Conservation (phyloP, 2,797 vertebrate species). For the Melanotaenia nigrans region DNA sequence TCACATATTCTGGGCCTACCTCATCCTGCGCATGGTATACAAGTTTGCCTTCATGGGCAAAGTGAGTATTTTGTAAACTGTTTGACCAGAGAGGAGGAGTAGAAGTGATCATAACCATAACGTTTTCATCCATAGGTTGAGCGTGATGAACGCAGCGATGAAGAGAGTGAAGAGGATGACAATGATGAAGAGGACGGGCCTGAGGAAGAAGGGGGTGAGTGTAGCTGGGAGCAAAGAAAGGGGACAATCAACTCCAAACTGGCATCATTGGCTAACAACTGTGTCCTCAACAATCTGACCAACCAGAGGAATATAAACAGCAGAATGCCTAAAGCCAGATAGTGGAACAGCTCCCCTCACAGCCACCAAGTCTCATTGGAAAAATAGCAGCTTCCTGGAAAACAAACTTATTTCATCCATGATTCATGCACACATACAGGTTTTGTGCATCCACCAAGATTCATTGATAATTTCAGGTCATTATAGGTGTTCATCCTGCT, state of each 20-base stretch:
- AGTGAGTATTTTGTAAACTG: constrained; percentile 74
- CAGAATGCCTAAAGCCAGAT: constrained; percentile 79
- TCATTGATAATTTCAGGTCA: constrained; percentile 60
- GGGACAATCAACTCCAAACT: constrained; percentile 75
- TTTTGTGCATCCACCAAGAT: constrained; percentile 35
- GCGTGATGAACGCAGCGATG: constrained; percentile 91
- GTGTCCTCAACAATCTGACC: constrained; percentile 78
- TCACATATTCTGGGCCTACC: constrained; percentile 93
- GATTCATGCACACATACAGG: constrained; percentile 4
- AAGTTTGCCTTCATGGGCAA: constrained; percentile 87
- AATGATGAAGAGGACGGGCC: constrained; percentile 75
- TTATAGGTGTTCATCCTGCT: constrained; percentile 29
- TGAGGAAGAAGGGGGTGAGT: constrained; percentile 71
- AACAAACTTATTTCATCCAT: constrained; percentile 22
- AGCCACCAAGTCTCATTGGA: not conserved
- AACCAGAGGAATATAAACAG: constrained; percentile 78
- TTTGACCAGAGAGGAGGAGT: fast-evolving
- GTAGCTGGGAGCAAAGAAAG: constrained; percentile 65
- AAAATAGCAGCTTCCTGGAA: constrained; percentile 1
- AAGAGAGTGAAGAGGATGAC: constrained; percentile 88
- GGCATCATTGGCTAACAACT: constrained; percentile 77
- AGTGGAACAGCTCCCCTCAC: constrained; percentile 49
- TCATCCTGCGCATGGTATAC: constrained; percentile 92
- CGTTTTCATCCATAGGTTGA: constrained; percentile 81
- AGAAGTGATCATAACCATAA: not conserved